Evolutionary conservation across 2,797 vertebrate species (phyloP).

Genomic region (Schizopygopsis malacanthus): DNA sequence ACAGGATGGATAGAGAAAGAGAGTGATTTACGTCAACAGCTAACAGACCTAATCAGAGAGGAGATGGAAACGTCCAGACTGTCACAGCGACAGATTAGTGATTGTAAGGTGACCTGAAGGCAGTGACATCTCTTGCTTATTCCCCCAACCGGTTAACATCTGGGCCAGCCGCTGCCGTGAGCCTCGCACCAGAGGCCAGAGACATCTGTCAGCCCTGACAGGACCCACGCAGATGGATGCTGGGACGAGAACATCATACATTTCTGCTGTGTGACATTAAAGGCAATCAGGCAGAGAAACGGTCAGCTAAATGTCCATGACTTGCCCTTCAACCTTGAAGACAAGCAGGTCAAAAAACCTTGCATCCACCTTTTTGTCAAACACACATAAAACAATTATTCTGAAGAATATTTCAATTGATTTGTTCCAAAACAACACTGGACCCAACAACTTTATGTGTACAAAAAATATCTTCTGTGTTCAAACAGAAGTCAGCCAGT

Average conservation of each 20-base stretch:
- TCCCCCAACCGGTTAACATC: constrained; percentile 56
- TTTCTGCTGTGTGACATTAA: constrained; percentile 51
- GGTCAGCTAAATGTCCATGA: constrained; percentile 40
- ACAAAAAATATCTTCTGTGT: not conserved
- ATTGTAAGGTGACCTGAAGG: constrained; percentile 51
- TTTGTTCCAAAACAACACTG: not conserved
- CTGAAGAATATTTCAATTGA: not conserved
- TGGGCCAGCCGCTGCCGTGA: constrained; percentile 38
- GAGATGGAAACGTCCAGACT: constrained; percentile 66
- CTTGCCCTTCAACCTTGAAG: constrained; percentile 35
- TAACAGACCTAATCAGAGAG: constrained; percentile 63
- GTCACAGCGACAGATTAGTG: constrained; percentile 68
- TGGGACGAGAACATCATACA: constrained; percentile 35
- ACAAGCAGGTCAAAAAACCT: not conserved
- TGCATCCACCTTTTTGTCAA: not conserved
- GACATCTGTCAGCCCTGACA: constrained; percentile 50
- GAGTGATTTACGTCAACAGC: constrained; percentile 62
- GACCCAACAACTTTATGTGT: not conserved
- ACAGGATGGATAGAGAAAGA: constrained; percentile 30
- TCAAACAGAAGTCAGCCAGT: not conserved
- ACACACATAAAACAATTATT: not conserved
- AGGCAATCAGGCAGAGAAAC: constrained; percentile 47
- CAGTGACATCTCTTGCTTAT: constrained; percentile 38
- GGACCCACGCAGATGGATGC: constrained; percentile 51
- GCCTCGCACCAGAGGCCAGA: constrained; percentile 37